phyloP scores from a whole-genome alignment of 2,888 invertebrate genomes.

The Brachyptera risi region DNA sequence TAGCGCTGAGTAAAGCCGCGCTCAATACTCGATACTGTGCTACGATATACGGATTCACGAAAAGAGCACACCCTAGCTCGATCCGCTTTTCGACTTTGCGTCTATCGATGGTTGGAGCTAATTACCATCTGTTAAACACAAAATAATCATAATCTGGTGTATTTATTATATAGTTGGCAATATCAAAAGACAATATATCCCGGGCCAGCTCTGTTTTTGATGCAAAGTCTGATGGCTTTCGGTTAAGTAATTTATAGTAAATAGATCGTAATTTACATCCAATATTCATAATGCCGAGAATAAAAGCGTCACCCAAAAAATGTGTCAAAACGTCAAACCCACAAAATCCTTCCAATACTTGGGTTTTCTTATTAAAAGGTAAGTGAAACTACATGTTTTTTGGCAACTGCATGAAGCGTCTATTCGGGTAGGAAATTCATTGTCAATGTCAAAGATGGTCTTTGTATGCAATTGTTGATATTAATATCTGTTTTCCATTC shows the following conservation, averaged over 20 bases:
- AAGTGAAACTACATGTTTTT: slow-evolving; percentile 35
- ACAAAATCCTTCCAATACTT: slow-evolving; percentile 60
- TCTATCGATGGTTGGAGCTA: too few species aligned
- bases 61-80: too few species aligned
- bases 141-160: background rate
- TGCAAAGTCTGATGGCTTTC: slow-evolving; percentile 24
- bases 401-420: slow-evolving; percentile 24
- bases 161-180: background rate
- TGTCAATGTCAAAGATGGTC: slow-evolving; percentile 30
- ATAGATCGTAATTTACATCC: slow-evolving; percentile 19
- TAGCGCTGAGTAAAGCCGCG: too few species aligned
- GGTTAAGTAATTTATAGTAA: slow-evolving; percentile 27
- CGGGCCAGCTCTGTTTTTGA: too few species aligned
- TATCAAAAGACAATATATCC: too few species aligned
- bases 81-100: too few species aligned
- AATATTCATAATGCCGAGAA: slow-evolving; percentile 50
- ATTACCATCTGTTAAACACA: background rate
- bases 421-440: slow-evolving; percentile 27
- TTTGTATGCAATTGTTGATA: too few species aligned
- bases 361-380: slow-evolving; percentile 66
- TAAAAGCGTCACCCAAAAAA: slow-evolving; percentile 52
- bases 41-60: too few species aligned
- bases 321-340: slow-evolving; percentile 48
- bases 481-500: too few species aligned
- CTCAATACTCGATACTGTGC: too few species aligned